Percentiles rank a stretch among this genome's conserved stretches.
Evolutionary conservation across 1,140 invertebrate species (phyloP).

Genomic region (Dreissena polymorpha): DNA sequence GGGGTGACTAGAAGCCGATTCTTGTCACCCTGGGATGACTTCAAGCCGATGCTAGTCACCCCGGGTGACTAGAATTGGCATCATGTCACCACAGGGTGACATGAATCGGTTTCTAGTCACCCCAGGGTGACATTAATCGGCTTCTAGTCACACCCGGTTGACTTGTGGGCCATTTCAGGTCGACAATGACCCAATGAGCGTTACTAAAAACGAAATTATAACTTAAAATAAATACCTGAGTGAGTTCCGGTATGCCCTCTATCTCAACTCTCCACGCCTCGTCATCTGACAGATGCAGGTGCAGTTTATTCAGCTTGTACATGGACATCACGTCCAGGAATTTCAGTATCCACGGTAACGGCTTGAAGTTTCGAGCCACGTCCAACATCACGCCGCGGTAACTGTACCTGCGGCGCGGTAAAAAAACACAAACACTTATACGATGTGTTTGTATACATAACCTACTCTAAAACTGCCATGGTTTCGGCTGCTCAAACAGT

Average conservation of each 20-base stretch:
- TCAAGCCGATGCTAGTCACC: no score
- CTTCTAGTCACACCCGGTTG: no score
- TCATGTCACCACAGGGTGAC: no score
- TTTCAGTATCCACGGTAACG: conserved; percentile 62
- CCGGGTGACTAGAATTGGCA: no score
- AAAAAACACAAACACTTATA: not conserved
- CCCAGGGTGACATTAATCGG: no score
- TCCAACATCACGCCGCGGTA: conserved; percentile 77
- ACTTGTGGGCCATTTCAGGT: no score
- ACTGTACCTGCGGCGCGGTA: conserved; percentile 60
- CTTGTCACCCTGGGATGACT: no score
- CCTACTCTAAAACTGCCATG: not conserved
- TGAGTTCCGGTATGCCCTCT: conserved; percentile 70
- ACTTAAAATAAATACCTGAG: conserved; percentile 57
- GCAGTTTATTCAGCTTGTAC: conserved; percentile 75
- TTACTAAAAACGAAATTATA: no score
- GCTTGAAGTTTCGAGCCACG: conserved; percentile 72
- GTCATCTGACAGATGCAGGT: conserved; percentile 75
- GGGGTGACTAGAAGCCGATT: no score
- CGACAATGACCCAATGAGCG: no score
- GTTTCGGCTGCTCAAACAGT: not conserved
- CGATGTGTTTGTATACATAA: not conserved
- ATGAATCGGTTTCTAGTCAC: no score
- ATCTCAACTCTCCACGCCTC: conserved; percentile 76
- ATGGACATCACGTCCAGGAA: conserved; percentile 72